These are phyloP conservation scores for Magallana angulata DNA, from an alignment of 1,140 invertebrate genomes.

Conservation along the genomic window DNA sequence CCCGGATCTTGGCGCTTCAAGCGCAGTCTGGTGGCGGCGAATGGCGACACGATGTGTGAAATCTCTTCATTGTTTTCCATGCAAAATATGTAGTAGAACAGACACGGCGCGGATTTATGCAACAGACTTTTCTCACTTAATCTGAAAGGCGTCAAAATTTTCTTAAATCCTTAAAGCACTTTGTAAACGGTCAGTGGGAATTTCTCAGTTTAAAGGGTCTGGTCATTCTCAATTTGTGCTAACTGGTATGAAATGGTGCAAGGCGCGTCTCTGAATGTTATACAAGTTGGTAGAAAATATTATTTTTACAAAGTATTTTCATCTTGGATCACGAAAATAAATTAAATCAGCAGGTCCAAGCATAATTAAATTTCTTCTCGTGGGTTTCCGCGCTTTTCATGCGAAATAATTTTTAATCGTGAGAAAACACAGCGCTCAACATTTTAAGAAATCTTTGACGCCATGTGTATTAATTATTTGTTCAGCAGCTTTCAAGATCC, in stretches of 20 bases:
- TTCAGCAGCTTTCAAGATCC: slow-evolving; percentile 22
- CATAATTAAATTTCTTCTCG: slow-evolving; percentile 24
- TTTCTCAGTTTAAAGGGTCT: slow-evolving; percentile 32
- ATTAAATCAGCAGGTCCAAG: slow-evolving; percentile 16
- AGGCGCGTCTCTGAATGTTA: background rate
- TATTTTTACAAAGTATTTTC: slow-evolving; percentile 14
- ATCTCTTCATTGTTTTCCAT: slow-evolving; percentile 22
- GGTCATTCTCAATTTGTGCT: slow-evolving; percentile 4
- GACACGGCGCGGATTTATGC: slow-evolving; percentile 33
- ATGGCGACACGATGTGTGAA: slow-evolving; percentile 1
- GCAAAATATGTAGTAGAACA: slow-evolving; percentile 13
- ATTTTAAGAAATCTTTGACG: slow-evolving; percentile 32
- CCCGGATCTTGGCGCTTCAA: slow-evolving; percentile 18
- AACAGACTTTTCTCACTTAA: slow-evolving; percentile 38
- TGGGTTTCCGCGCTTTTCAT: slow-evolving; percentile 19
- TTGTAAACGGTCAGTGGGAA: slow-evolving; percentile 35
- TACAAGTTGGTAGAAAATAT: background rate
- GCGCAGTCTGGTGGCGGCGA: slow-evolving; percentile 17
- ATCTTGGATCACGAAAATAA: slow-evolving; percentile 2
- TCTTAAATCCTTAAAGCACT: slow-evolving; percentile 36
- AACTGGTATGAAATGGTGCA: slow-evolving; percentile 22
- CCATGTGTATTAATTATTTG: slow-evolving; percentile 36
- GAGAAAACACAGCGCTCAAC: slow-evolving; percentile 27
- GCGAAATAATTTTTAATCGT: slow-evolving; percentile 38
- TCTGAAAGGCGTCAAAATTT: slow-evolving; percentile 33